Evolutionary conservation across 35 echinoderm and acorn worm genomes (phyloP), one percentile per base, ranked within the genome.

Genomic region (Eucidaris tribuloides): DNA sequence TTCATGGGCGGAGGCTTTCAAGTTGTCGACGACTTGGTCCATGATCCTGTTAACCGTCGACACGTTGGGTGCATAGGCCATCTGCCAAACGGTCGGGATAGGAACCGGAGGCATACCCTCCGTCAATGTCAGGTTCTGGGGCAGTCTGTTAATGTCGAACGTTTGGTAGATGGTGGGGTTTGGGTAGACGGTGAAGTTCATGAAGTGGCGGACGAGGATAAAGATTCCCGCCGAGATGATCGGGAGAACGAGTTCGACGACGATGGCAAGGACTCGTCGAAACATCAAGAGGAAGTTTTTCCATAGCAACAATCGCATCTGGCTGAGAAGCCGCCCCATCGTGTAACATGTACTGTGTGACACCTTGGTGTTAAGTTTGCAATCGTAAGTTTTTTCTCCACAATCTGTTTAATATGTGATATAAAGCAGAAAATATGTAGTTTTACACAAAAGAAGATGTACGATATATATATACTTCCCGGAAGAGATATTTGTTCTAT

Each of bases 231-330:
- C 90, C 59, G 93, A 85, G 1, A 97, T 42, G 22, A 97, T 60
- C 0, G 94, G 94, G 68, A 20, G 88, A 45, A 82, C 84, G 65
- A 97, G 78, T 48, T 97, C 94, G 28, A 97, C 77, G 25, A 88
- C 36, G 24, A 90, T 93, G 1, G 55, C 32, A 11, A 92, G n/a
- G 23, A 46, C 25, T 40, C 77, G 79, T 4, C 94, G 81, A 36
- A 86, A 82, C 41, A 93, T 90, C 2, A 97, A 86, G 33, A 93
- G 58, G 63, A 82, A 97, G 62, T 97, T 97, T 66, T 97, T 97
- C 94, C 94, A 97, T 5, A 92, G 41, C 18, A 97, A 71, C 3
- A 97, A 78, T 18, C 45, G 31, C 25, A 97, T 61, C 63, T 97
- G 94, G 18, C 68, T 89, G 13, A 77, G 24, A 15, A 44, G 23